Evolutionary conservation across 1,140 invertebrate species (phyloP).

Genomic region (Plectrocnemia conspersa): DNA sequence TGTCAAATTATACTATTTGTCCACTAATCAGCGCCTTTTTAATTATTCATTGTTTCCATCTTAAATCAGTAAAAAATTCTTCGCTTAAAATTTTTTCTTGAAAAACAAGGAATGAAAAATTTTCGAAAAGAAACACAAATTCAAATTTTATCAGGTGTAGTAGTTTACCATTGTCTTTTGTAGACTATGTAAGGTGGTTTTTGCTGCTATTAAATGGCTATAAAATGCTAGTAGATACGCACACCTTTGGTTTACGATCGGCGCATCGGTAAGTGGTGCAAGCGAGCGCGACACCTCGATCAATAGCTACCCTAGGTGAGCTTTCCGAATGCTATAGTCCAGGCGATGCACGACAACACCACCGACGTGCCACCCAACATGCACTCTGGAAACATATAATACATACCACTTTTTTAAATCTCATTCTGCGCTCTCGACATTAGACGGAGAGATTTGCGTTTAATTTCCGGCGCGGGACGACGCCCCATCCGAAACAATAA

Average conservation of each 20-base stretch:
- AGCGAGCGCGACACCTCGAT: conserved; percentile 34
- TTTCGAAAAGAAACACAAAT: no score
- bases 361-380: not conserved
- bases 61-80: no score
- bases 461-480: conserved; percentile 28
- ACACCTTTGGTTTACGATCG: conserved; percentile 2
- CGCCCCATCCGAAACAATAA: not conserved
- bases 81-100: no score
- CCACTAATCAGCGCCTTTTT: no score
- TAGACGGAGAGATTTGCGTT: conserved; percentile 20
- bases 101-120: no score
- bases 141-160: no score
- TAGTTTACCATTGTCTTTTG: no score
- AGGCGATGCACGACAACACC: conserved; percentile 21
- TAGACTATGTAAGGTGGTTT: not conserved
- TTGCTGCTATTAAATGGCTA: not conserved
- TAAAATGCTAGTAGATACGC: not conserved
- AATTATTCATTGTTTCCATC: no score
- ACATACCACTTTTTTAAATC: not conserved
- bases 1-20: no score
- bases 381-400: not conserved
- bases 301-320: conserved; percentile 33
- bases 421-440: not conserved
- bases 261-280: conserved; percentile 8
- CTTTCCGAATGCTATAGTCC: conserved; percentile 26